These are phyloP conservation scores for Oopsacas minuta DNA, from an alignment of 37 sponge, comb jelly and placozoan species.

Conservation along the genomic window DNA sequence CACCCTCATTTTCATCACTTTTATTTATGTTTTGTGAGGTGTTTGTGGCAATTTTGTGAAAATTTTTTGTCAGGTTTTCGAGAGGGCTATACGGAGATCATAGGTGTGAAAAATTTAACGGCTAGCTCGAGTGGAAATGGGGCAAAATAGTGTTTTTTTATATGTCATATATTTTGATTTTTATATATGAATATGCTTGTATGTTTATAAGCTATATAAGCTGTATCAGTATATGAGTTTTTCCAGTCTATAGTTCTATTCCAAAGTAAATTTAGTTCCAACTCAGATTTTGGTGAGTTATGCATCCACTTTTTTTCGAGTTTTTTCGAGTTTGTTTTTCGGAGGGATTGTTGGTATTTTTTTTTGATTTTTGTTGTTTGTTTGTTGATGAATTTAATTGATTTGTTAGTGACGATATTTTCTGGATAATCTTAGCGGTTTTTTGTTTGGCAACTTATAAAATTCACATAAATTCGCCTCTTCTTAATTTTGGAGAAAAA, in stretches of 20 bases:
- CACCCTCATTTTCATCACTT: not conserved
- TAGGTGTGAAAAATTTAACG: not conserved
- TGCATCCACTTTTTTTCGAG: not conserved
- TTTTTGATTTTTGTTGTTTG: not conserved
- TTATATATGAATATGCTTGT: not conserved
- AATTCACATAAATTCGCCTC: no score
- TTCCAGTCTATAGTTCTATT: not conserved
- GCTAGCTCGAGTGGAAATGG: not conserved
- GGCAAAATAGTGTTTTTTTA: not conserved
- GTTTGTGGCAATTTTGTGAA: not conserved
- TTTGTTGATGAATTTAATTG: not conserved
- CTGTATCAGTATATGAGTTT: not conserved
- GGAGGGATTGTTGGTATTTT: not conserved
- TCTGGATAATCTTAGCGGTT: no score
- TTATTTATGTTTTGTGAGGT: not conserved
- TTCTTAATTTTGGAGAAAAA: no score
- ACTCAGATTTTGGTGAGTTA: not conserved
- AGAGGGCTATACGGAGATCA: not conserved
- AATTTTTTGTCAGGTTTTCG: not conserved
- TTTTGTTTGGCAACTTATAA: no score
- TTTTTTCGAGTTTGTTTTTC: not conserved
- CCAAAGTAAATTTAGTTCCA: not conserved
- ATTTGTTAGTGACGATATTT: no score
- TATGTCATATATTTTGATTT: not conserved
- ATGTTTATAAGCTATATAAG: not conserved